phyloP scores from a whole-genome alignment of 2,113 vertebrate species.

The Anarhynchus alexandrinus region DNA sequence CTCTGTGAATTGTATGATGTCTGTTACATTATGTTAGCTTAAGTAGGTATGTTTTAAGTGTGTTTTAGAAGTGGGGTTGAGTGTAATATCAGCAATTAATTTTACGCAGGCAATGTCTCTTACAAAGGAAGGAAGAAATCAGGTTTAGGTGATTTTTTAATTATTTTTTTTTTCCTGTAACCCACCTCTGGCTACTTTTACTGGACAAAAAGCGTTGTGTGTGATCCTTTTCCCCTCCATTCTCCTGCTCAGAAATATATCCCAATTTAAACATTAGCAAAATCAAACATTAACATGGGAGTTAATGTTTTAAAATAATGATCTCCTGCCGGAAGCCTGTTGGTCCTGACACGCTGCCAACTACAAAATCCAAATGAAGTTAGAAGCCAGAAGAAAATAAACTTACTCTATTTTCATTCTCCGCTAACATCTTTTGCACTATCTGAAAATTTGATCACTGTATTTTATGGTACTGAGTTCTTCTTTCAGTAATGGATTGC shows the following conservation, averaged over 20 bases:
- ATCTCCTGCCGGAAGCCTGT: slow-evolving; percentile 39
- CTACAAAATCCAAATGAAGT: slow-evolving; percentile 55
- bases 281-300: slow-evolving; percentile 52
- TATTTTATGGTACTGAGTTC: slow-evolving; percentile 6
- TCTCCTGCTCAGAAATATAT: slow-evolving; percentile 7
- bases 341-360: slow-evolving; percentile 25
- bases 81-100: background rate
- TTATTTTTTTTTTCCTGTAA: background rate
- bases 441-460: background rate
- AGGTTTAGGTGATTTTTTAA: background rate
- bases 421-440: background rate
- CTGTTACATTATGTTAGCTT: background rate
- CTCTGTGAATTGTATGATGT: background rate
- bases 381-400: slow-evolving; percentile 42
- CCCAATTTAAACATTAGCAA: slow-evolving; percentile 46
- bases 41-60: background rate
- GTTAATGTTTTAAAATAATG: slow-evolving; percentile 59
- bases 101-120: background rate
- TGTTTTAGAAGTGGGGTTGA: background rate
- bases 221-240: background rate
- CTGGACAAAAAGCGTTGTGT: background rate
- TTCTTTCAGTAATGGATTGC: slow-evolving; percentile 54
- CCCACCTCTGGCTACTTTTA: background rate
- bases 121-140: background rate
- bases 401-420: slow-evolving; percentile 20